phyloP scores from a whole-genome alignment of 2,888 invertebrate genomes.

The Chaitophorus viminalis region DNA sequence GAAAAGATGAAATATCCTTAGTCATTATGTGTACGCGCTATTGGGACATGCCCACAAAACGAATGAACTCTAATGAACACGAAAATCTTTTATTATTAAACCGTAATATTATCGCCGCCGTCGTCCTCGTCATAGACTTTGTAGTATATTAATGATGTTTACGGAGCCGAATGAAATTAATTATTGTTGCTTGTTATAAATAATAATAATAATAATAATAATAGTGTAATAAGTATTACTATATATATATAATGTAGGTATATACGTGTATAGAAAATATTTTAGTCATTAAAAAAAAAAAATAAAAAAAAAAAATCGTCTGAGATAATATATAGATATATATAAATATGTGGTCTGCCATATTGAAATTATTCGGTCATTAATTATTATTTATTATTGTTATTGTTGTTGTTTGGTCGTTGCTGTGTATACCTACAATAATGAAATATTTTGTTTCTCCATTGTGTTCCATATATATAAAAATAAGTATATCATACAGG shows the following conservation, averaged over 20 bases:
- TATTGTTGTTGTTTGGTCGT: not conserved
- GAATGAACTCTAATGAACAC: constrained; percentile 54
- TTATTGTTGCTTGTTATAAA: constrained; percentile 59
- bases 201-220: too few relatives aligned
- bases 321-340: not conserved
- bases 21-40: constrained; percentile 24
- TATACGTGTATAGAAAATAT: constrained; percentile 50
- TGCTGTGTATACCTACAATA: not conserved
- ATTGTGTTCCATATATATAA: not conserved
- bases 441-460: not conserved
- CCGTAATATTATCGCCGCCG: constrained; percentile 46
- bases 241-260: too few relatives aligned
- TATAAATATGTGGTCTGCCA: constrained; percentile 32
- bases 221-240: not conserved
- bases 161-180: constrained; percentile 58
- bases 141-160: constrained; percentile 62
- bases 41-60: constrained; percentile 39
- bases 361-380: constrained; percentile 50
- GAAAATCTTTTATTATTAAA: constrained; percentile 60
- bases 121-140: constrained; percentile 23
- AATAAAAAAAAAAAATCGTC: constrained; percentile 33
- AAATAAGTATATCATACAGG: too few relatives aligned
- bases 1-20: constrained; percentile 55
- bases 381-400: constrained; percentile 46
- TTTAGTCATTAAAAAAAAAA: constrained; percentile 44